Base-by-base conservation (phyloP, 1,140 invertebrate species). In the Tenebrio molitor region DNA sequence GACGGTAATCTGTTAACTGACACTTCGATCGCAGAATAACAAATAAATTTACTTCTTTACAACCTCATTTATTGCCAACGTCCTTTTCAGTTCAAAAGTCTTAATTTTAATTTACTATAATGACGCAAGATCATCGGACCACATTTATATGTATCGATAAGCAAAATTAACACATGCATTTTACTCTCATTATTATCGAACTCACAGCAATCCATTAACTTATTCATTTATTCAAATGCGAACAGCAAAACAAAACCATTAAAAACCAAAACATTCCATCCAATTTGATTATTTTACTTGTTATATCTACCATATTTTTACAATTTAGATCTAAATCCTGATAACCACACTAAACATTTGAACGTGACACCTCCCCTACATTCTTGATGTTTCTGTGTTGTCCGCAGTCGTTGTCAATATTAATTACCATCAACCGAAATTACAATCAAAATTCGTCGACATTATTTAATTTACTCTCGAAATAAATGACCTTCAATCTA, bases 71-170 rank as follows among this genome's bases (percentile, higher is more conserved):
- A 65, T 65, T 39, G 63, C 39, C 39, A 65, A 65, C 50, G 39
- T 65, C 34, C 39, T 65, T 65, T 65, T 41, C 34, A 42, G 34
- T 17, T 65, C 15, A 42, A 65, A 42, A 65, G 33, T 65, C 39
- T 65, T 65, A 65, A 65, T 65, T 65, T 65, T 65, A 65, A 65
- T 65, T 65, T 65, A 65, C 63, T 21, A 65, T 65, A 65, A 65
- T 65, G 63, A 65, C 50, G 50, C 50, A 58, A 58, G 50, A 58
- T 58, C 50, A 58, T 58, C 50, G 50, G 50, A 58, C 50, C 50
- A 58, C 50, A 58, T 58, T 58, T 58, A 58, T 58, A 58, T 65
- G 63, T 65, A 41, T 39, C 34, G 63, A 65, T 65, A 41, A 42
- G 63, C 39, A 21, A 39, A 42, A 41, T 66, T 66, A 41, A 66